Conservation (phyloP, 2,888 invertebrate species). For the Agapostemon virescens region DNA sequence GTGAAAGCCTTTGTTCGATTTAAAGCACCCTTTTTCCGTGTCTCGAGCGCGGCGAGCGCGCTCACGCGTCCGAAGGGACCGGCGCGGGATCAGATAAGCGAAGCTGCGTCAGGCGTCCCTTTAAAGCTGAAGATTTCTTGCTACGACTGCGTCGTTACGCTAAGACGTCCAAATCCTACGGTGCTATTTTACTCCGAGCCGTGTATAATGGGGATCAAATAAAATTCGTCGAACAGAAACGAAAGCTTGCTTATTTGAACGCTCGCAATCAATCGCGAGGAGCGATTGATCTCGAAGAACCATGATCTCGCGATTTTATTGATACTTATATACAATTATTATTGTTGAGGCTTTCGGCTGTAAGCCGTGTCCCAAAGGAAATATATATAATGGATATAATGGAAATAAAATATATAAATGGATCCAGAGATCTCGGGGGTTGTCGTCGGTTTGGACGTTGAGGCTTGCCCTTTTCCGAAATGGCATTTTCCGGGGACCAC, state of each 20-base stretch:
- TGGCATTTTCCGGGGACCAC: too few species aligned
- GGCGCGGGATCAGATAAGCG: conserved; percentile 41
- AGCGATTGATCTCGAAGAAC: too few species aligned
- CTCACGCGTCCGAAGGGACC: neutral
- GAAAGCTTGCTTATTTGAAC: conserved; percentile 11
- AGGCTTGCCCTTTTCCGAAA: too few species aligned
- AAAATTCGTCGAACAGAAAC: neutral
- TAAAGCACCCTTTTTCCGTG: conserved; percentile 54
- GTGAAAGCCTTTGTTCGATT: conserved; percentile 65
- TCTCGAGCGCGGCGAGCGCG: conserved; percentile 21
- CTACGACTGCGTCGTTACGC: conserved; percentile 44
- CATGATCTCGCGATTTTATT: too few species aligned
- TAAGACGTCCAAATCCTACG: conserved; percentile 26
- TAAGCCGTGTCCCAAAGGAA: too few species aligned
- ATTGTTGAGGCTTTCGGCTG: too few species aligned
- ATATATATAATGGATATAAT: too few species aligned
- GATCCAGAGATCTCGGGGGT: too few species aligned
- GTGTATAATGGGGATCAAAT: conserved; percentile 3
- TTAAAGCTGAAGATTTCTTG: conserved; percentile 45
- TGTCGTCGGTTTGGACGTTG: too few species aligned
- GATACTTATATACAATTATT: too few species aligned
- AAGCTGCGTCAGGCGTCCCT: conserved; percentile 53
- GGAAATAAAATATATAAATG: too few species aligned
- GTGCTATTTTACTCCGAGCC: conserved; percentile 19
- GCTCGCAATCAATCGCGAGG: too few species aligned